phyloP scores from a whole-genome alignment of 1,140 invertebrate species.

The Battus philenor region DNA sequence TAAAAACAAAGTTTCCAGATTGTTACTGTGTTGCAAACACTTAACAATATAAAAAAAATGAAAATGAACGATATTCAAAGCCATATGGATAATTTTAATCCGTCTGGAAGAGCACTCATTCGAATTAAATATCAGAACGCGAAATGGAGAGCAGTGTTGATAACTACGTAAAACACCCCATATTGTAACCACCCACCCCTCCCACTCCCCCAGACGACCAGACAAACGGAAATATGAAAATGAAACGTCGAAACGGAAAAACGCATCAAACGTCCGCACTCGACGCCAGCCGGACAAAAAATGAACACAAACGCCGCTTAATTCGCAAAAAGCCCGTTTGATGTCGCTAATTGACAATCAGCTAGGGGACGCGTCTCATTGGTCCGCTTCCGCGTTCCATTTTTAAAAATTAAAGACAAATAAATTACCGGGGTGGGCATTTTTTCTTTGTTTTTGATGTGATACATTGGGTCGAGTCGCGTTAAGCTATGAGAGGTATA shows the following conservation, averaged over 20 bases:
- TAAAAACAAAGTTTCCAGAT: too few species aligned
- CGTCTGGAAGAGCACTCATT: conserved; percentile 48
- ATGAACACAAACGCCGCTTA: conserved; percentile 69
- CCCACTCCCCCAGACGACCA: conserved; percentile 34
- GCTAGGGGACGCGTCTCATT: conserved; percentile 70
- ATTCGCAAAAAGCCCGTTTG: conserved; percentile 75
- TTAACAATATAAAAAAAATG: neutral
- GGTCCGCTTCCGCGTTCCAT: conserved; percentile 61
- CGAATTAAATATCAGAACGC: conserved; percentile 58
- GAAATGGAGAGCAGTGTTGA: conserved; percentile 39
- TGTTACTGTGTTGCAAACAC: too few species aligned
- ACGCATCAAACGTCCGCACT: conserved; percentile 56
- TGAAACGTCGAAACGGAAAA: conserved; percentile 68
- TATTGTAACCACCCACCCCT: conserved; percentile 42
- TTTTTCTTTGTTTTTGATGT: conserved; percentile 34
- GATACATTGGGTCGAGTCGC: conserved; percentile 6
- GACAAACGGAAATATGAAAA: conserved; percentile 74
- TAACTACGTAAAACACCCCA: conserved; percentile 39
- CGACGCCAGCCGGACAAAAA: conserved; percentile 60
- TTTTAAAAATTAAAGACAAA: conserved; percentile 75
- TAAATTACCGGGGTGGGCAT: conserved; percentile 60
- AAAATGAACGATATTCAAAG: conserved; percentile 7
- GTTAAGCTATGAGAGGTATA: conserved; percentile 8
- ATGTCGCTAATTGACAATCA: conserved; percentile 75
- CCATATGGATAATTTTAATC: conserved; percentile 27